These are phyloP conservation scores for Pheosia tremula DNA, from an alignment of 2,888 invertebrate species.

Conservation along the genomic window DNA sequence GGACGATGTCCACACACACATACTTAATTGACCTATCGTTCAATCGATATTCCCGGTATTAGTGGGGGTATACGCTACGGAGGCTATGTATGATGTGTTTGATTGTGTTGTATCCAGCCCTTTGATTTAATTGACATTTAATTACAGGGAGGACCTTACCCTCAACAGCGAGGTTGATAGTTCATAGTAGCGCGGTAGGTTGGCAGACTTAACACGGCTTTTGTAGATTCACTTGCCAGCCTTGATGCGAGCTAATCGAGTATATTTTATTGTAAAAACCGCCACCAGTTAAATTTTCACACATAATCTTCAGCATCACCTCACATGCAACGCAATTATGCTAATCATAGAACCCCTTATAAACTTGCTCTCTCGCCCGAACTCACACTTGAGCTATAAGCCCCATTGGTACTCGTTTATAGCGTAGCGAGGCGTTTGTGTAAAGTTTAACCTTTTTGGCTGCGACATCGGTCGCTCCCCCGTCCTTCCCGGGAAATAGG, in stretches of 20 bases:
- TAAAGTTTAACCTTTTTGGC: conserved; percentile 63
- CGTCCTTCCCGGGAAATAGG: conserved; percentile 51
- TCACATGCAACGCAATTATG: conserved; percentile 36
- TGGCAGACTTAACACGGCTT: not conserved
- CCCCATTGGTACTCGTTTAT: conserved; percentile 32
- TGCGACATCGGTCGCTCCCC: conserved; percentile 43
- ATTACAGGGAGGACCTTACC: too few species aligned
- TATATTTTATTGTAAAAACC: too few species aligned
- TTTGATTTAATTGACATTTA: too few species aligned
- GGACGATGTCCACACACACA: not conserved
- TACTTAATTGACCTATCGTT: conserved; percentile 42
- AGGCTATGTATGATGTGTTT: too few species aligned
- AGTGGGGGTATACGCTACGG: too few species aligned
- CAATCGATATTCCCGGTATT: conserved; percentile 37
- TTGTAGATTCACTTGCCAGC: not conserved
- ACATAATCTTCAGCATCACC: not conserved
- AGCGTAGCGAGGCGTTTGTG: conserved; percentile 48
- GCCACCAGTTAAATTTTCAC: too few species aligned
- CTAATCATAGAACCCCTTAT: conserved; percentile 41
- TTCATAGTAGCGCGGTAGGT: too few species aligned
- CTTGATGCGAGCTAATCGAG: too few species aligned
- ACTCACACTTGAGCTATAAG: conserved; percentile 44
- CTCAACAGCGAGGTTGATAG: too few species aligned
- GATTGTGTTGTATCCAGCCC: too few species aligned
- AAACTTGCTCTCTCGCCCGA: conserved; percentile 46